These are phyloP conservation scores for Glyptemys insculpta DNA, from an alignment of 2,797 vertebrate genomes.

Conservation along the genomic window DNA sequence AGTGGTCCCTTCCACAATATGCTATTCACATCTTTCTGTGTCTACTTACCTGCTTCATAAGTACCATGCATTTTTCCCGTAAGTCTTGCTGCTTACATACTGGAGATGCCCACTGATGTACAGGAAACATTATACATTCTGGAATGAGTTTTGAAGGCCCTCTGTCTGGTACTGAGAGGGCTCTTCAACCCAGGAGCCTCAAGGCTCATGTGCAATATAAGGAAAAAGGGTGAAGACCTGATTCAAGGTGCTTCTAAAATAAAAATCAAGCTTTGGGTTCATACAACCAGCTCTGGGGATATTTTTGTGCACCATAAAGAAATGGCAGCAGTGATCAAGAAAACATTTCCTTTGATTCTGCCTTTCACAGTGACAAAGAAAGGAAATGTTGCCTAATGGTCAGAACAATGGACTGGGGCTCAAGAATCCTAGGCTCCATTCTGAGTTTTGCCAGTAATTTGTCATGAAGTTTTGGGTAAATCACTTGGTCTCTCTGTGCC, in stretches of 20 bases:
- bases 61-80: background rate
- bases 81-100: constrained; percentile 5
- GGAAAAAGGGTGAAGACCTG: background rate
- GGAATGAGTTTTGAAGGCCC: background rate
- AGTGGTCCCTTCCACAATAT: background rate
- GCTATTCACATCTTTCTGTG: background rate
- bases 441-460: background rate
- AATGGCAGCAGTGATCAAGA: background rate
- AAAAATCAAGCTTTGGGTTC: background rate
- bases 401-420: background rate
- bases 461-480: background rate
- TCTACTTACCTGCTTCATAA: constrained; percentile 22
- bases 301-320: background rate
- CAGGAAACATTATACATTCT: background rate
- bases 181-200: constrained; percentile 5
- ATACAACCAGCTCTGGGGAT: background rate
- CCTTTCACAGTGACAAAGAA: constrained; percentile 13
- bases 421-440: background rate
- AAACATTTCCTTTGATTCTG: background rate
- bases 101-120: background rate
- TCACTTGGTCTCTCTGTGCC: background rate
- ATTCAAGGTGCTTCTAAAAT: background rate
- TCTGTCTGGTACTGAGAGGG: constrained; percentile 2
- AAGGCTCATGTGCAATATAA: background rate
- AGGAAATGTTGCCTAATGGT: constrained; percentile 18